phyloP scores from a whole-genome alignment of 92 coral and sea anemone species.

The Virgularia gustaviana region DNA sequence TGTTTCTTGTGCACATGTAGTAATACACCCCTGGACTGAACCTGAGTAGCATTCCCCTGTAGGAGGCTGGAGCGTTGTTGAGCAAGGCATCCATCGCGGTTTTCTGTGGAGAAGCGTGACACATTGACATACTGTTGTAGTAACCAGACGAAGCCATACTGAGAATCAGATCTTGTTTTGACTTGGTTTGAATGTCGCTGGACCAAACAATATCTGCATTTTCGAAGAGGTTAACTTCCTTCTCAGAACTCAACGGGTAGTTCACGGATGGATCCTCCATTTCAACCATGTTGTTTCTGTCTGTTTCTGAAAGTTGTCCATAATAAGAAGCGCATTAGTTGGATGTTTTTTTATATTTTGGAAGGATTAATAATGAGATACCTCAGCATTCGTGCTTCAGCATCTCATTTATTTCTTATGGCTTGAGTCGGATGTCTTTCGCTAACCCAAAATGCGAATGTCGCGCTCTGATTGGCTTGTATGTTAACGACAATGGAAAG shows the following conservation, averaged over 20 bases:
- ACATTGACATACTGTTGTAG: conserved; percentile 22
- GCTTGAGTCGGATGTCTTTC: no score
- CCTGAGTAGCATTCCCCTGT: conserved; percentile 64
- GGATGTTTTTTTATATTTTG: no score
- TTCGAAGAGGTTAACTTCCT: conserved; percentile 18
- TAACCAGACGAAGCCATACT: conserved; percentile 76
- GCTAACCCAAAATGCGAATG: no score
- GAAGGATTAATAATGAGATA: no score
- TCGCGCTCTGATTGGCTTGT: no score
- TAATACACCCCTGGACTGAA: conserved; percentile 49
- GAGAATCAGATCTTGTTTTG: conserved; percentile 67
- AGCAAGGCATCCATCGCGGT: conserved; percentile 60
- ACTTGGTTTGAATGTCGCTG: conserved; percentile 47
- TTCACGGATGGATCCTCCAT: conserved; percentile 69
- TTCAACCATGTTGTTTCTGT: conserved; percentile 89
- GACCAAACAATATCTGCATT: conserved; percentile 64
- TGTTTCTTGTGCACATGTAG: conserved; percentile 82
- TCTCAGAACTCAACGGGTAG: conserved; percentile 83
- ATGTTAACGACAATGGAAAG: no score
- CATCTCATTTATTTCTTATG: no score
- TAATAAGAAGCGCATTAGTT: no score
- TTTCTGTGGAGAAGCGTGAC: conserved; percentile 49
- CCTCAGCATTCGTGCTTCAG: no score
- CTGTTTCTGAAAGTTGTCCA: conserved; percentile 69
- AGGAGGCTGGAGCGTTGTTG: conserved; percentile 87